Evolutionary conservation across 2,888 invertebrate genomes (phyloP).

Genomic region (Thereva nobilitata): DNA sequence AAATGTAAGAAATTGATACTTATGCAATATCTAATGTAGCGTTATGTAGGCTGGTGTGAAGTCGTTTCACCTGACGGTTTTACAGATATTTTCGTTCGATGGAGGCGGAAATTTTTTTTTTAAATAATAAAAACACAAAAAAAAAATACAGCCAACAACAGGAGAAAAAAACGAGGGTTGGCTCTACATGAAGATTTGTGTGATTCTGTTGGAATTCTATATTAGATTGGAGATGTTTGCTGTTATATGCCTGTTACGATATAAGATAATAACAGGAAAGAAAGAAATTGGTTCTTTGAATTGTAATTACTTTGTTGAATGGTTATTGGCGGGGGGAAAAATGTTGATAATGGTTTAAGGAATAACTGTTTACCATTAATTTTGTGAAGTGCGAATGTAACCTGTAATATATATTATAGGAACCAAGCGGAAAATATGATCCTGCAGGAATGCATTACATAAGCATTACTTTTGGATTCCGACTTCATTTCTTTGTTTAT

Average conservation of each 20-base stretch:
- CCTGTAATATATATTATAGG: too few species aligned
- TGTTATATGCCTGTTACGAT: too few species aligned
- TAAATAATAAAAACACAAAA: neutral
- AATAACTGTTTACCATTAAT: neutral
- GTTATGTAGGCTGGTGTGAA: neutral
- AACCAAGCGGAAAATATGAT: too few species aligned
- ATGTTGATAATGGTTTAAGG: neutral
- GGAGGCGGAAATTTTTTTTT: neutral
- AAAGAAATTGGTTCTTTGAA: neutral
- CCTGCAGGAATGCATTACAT: too few species aligned
- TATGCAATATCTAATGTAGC: conserved; percentile 33
- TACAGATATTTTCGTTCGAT: neutral
- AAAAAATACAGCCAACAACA: neutral
- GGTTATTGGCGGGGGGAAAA: neutral
- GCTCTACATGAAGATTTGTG: conserved; percentile 14
- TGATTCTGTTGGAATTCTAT: conserved; percentile 24
- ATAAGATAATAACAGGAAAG: neutral
- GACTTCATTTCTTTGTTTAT: too few species aligned
- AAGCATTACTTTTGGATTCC: too few species aligned
- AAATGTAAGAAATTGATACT: conserved; percentile 33
- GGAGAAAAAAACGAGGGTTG: conserved; percentile 18
- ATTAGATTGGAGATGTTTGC: conserved; percentile 14
- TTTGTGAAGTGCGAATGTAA: too few species aligned
- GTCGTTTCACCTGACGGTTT: neutral
- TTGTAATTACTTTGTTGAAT: neutral